A percentile compares a stretch with the other conserved stretches of the same genome.
These are phyloP conservation scores for Gopherus flavomarginatus DNA, from an alignment of 2,113 vertebrate genomes.

Conservation along the genomic window DNA sequence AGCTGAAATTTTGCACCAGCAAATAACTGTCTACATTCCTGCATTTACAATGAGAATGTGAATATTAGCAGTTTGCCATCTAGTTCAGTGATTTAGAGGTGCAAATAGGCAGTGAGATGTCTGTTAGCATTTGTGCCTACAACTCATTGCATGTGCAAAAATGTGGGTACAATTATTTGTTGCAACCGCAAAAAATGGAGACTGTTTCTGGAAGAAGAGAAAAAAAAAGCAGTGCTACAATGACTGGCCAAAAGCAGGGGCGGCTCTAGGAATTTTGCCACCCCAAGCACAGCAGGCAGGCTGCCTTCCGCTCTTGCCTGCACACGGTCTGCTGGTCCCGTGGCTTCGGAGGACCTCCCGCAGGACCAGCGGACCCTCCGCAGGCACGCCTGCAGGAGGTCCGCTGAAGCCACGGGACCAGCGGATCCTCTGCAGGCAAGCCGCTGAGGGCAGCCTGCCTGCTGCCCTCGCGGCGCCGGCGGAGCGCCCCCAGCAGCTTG, in stretches of 20 bases:
- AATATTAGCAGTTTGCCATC: not conserved
- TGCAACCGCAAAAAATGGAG: not conserved
- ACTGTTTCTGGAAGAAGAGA: not conserved
- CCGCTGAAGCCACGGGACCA: no score
- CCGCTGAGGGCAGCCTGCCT: no score
- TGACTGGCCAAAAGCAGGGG: not conserved
- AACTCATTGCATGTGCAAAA: not conserved
- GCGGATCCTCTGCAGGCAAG: no score
- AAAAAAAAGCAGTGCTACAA: not conserved
- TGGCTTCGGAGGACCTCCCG: no score
- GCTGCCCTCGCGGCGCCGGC: no score
- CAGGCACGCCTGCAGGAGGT: no score
- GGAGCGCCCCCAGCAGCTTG: no score
- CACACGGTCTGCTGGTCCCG: no score
- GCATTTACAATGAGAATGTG: not conserved
- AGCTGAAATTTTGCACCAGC: not conserved
- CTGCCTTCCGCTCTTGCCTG: no score
- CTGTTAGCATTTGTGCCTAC: not conserved
- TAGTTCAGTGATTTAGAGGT: not conserved
- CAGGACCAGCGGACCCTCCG: no score
- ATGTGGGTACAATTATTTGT: not conserved
- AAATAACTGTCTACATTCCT: not conserved
- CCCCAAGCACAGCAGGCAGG: no score
- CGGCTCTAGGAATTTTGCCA: no score
- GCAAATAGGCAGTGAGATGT: not conserved